Percentiles rank a stretch among this genome's conserved stretches.
phyloP scores from a whole-genome alignment of 2,888 invertebrate genomes.

The Drosophila meridionalis region DNA sequence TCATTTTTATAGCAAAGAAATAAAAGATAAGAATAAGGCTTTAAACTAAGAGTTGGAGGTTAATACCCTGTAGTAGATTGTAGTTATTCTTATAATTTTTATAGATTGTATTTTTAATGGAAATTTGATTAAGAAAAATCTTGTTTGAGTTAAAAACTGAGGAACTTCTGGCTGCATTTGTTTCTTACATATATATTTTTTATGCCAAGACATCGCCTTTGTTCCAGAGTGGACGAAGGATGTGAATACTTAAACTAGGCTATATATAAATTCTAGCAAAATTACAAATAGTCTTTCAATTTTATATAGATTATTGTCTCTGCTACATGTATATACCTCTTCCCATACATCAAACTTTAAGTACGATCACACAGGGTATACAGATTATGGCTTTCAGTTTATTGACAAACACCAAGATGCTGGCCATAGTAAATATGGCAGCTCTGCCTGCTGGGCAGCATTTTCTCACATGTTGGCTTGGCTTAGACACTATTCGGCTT shows the following conservation, averaged over 20 bases:
- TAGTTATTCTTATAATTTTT: neutral
- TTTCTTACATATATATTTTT: too few relatives aligned
- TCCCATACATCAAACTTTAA: neutral
- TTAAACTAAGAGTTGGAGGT: neutral
- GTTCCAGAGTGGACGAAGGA: too few relatives aligned
- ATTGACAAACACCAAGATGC: slow-evolving; percentile 38
- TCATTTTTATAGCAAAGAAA: slow-evolving; percentile 10
- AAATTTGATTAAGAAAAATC: neutral
- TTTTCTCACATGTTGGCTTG: slow-evolving; percentile 42
- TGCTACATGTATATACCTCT: neutral
- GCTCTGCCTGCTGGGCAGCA: slow-evolving; percentile 33
- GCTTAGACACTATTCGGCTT: slow-evolving; percentile 29
- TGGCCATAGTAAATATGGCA: slow-evolving; percentile 37
- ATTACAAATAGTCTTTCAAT: too few relatives aligned
- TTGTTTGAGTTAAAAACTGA: too few relatives aligned
- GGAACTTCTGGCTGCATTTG: too few relatives aligned
- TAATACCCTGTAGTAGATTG: neutral
- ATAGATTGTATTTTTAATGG: neutral
- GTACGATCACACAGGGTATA: slow-evolving; percentile 12
- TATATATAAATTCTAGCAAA: too few relatives aligned
- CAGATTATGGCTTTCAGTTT: slow-evolving; percentile 35
- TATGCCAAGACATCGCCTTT: too few relatives aligned
- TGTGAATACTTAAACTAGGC: too few relatives aligned
- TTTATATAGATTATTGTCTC: neutral
- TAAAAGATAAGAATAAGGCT: neutral